Percentiles rank a stretch among this genome's conserved stretches.
Evolutionary conservation across 2,113 vertebrate species (phyloP).

Genomic region (Polypterus bichir): DNA sequence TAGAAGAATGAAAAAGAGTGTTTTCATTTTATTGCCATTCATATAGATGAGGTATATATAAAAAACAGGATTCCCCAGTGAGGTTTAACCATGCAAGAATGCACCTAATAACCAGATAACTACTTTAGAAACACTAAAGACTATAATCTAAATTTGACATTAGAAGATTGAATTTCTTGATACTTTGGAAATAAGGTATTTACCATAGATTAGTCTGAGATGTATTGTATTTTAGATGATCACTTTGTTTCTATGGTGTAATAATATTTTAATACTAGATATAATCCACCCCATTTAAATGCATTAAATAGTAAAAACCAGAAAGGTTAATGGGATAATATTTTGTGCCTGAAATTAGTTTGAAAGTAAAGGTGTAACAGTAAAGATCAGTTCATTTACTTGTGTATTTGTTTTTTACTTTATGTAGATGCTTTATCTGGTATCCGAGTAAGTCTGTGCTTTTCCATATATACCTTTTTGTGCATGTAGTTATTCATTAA

Average conservation of each 20-base stretch:
- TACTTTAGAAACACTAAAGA: constrained; percentile 11
- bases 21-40: not conserved
- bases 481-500: too few relatives aligned
- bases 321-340: constrained; percentile 6
- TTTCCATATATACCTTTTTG: too few relatives aligned
- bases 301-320: constrained; percentile 14
- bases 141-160: constrained; percentile 10
- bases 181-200: not conserved
- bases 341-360: not conserved
- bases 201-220: not conserved
- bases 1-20: not conserved
- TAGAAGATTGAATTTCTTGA: not conserved
- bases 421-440: too few relatives aligned
- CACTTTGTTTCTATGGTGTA: not conserved
- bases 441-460: too few relatives aligned
- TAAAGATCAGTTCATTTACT: not conserved
- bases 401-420: too few relatives aligned
- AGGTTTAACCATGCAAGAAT: constrained; percentile 16
- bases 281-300: constrained; percentile 14
- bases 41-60: not conserved
- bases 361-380: not conserved
- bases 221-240: not conserved
- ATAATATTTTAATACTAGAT: constrained; percentile 8
- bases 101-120: constrained; percentile 8
- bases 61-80: not conserved